Evolutionary conservation across 2,797 vertebrate species (phyloP), one percentile per base, ranked within the genome.

Genomic region (Pterois miles): DNA sequence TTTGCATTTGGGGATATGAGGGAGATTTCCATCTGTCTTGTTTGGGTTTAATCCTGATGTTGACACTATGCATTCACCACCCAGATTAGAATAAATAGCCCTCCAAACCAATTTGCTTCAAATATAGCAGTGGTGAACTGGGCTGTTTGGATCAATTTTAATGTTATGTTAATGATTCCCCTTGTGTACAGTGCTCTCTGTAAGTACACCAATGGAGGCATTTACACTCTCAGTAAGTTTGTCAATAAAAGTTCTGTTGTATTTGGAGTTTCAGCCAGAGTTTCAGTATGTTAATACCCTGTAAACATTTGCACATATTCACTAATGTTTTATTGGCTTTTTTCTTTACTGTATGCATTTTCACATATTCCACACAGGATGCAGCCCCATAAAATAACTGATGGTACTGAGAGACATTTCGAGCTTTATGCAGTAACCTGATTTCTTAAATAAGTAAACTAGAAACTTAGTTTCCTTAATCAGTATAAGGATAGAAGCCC

Each of bases 1-100:
- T 48, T 73, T 78, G 48, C 43, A 64, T 81, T 75, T 80, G 33
- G 75, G 63, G 71, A 73, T 64, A 53, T 54, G 40, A 69, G 60
- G 36, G 23, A 84, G 68, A 78, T 86, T 83, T 82, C 62, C 65
- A 74, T 87, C 72, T 38, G 72, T 89, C 72, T 83, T 78, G 69
- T 88, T 81, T 80, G 68, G 60, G 76, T 75, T 88, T 82, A 83
- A 88, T 86, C 65, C 65, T 69, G 70, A 81, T 82, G 80, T 65
- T 74, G 68, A 83, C 67, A 67, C 57, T 50, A 27, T 67, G 63
- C 57, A 69, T 85, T 78, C 71, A 50, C 36, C 64, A 12, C 59
- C 69, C 50, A 71, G 63, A 89, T 88, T 81, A 74, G 68, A 91
- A 91, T 84, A 77, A 91, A 90, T 79, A 80, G 73, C 68, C 66